phyloP scores from a whole-genome alignment of 2,888 invertebrate species.

The Papilio elwesi region DNA sequence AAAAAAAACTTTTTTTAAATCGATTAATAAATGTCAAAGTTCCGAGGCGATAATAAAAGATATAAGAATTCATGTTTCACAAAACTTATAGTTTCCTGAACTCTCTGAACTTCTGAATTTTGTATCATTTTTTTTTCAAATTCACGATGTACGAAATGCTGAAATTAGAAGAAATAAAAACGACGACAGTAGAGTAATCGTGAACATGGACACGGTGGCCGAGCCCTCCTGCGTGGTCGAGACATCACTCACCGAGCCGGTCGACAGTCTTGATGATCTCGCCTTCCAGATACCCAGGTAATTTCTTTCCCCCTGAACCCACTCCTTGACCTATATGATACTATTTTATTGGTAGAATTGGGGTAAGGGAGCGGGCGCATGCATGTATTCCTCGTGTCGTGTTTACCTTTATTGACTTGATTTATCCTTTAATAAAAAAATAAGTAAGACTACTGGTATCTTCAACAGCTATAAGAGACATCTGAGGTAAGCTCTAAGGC shows the following conservation, averaged over 20 bases:
- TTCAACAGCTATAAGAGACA: no score
- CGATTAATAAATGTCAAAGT: no score
- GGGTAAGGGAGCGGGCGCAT: no score
- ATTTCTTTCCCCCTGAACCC: slow-evolving; percentile 19
- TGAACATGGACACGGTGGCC: slow-evolving; percentile 85
- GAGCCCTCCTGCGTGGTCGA: slow-evolving; percentile 93
- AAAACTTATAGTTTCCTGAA: not conserved
- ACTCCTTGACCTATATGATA: slow-evolving; percentile 9
- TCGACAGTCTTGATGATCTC: slow-evolving; percentile 96
- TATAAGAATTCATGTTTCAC: not conserved
- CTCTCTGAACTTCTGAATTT: not conserved
- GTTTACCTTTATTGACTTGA: no score
- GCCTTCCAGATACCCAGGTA: slow-evolving; percentile 97
- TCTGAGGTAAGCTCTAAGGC: no score
- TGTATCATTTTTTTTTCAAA: slow-evolving; percentile 98
- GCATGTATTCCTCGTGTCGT: no score
- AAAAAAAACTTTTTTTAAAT: no score
- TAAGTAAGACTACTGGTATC: no score
- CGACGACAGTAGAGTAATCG: slow-evolving; percentile 56
- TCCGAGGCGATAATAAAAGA: no score
- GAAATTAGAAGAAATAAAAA: slow-evolving; percentile 84
- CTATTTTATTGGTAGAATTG: no score
- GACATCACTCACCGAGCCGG: slow-evolving; percentile 91
- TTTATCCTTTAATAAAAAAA: no score
- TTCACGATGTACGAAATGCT: slow-evolving; percentile 94